Percentiles rank a stretch among this genome's conserved stretches.
These are phyloP conservation scores for Zhuqinia jingwanae DNA, from an alignment of 2,888 invertebrate species.

Conservation along the genomic window DNA sequence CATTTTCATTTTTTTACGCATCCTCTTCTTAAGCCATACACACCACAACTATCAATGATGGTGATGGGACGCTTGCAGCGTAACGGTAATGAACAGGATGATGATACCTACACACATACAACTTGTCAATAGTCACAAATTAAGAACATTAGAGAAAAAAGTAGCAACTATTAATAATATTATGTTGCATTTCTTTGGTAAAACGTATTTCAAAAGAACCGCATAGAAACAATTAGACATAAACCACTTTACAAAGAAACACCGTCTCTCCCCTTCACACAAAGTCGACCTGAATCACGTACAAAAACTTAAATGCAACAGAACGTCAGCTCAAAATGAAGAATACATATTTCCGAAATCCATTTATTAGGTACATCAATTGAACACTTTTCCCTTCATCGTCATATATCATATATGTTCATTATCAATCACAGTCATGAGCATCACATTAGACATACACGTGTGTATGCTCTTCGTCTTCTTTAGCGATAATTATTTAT, in stretches of 20 bases:
- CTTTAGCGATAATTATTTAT: neutral
- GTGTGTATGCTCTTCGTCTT: neutral
- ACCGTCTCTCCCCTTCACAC: slow-evolving; percentile 14
- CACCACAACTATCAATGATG: neutral
- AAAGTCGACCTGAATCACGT: slow-evolving; percentile 72
- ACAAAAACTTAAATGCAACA: slow-evolving; percentile 21
- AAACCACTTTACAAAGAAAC: neutral
- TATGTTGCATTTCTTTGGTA: neutral
- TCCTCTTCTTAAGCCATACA: slow-evolving; percentile 12
- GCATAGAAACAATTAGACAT: slow-evolving; percentile 33
- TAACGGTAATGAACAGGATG: slow-evolving; percentile 18
- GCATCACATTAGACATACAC: neutral
- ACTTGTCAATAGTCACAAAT: slow-evolving; percentile 46
- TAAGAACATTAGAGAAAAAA: slow-evolving; percentile 16
- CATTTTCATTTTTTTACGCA: neutral
- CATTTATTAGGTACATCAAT: slow-evolving; percentile 59
- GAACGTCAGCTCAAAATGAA: slow-evolving; percentile 37
- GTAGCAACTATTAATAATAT: neutral
- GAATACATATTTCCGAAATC: slow-evolving; percentile 66
- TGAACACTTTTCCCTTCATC: slow-evolving; percentile 30
- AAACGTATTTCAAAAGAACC: slow-evolving; percentile 27
- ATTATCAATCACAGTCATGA: neutral
- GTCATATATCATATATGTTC: too few relatives aligned
- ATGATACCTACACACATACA: slow-evolving; percentile 1
- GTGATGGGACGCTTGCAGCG: neutral